Evolutionary conservation across 2,888 invertebrate genomes (phyloP), one percentile per base, ranked within the genome.

Genomic region (Doris montereyensis): DNA sequence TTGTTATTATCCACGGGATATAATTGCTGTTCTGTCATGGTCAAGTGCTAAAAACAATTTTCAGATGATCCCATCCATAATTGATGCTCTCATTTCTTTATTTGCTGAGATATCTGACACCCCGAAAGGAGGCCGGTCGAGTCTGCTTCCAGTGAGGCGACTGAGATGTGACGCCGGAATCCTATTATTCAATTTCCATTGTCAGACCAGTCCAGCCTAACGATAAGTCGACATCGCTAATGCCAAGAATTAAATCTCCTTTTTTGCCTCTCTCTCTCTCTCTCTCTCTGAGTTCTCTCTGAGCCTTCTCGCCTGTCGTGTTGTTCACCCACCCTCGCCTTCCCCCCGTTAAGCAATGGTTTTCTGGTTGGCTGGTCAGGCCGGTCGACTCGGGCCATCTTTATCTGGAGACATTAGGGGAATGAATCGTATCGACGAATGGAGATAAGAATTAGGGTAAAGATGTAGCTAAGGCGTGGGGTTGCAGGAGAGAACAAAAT

Each of bases 31-130:
- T 71, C 57, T 60, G 5, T 60, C 60, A 10, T 60, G 35, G 58
- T 26, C 68, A 77, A 77, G 68, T 34, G 77, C 71, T 58, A 77
- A 26, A 58, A 77, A 77, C 71, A 77, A 77, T 72, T 78, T 72
- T 26, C 60, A 77, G 78, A 78, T 73, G 70, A 78, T 78, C 65
- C 34, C 65, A 72, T 78, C 52, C 70, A 78, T 78, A 72, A 65
- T 78, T 72, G 72, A 78, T 72, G 78, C 28, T 60, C 71, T 78
- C 78, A 78, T 78, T 78, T 62, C 71, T 78, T 78, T 73, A 62
- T 71, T 21, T 35, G 60, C 77, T 71, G 70, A 30, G 77, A 77
- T 68, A 77, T 60, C 70, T 52, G 77, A 77, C 70, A 77, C 77
- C 60, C 60, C 77, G 30, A 8, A 41, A 21, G 30, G 76, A 58